Conservation (phyloP, 2,113 vertebrate species). For the Cygnus buccinator region DNA sequence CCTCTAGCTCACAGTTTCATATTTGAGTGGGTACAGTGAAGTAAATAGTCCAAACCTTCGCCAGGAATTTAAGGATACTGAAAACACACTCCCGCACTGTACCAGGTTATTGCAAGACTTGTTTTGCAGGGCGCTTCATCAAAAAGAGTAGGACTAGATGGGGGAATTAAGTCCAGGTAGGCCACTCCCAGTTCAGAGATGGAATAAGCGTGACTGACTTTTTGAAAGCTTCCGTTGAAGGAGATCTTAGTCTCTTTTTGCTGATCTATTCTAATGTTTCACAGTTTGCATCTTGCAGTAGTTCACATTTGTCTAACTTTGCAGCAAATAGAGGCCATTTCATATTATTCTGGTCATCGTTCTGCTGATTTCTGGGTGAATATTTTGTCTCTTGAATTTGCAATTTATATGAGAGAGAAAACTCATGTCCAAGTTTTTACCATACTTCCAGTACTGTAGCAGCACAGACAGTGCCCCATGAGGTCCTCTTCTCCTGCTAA, state of each 20-base stretch:
- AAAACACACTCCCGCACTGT: accelerated
- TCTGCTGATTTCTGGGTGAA: neutral
- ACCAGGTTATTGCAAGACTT: neutral
- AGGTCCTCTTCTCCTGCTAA: neutral
- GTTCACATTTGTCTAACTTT: neutral
- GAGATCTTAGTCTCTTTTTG: neutral
- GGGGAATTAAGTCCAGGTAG: neutral
- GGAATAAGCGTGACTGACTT: neutral
- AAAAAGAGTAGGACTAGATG: neutral
- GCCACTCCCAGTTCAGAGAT: neutral
- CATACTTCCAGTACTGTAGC: accelerated
- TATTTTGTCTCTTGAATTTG: neutral
- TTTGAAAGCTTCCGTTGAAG: neutral
- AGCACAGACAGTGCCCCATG: neutral
- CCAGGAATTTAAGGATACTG: neutral
- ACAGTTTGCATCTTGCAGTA: neutral
- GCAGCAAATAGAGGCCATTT: neutral
- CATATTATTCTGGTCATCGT: neutral
- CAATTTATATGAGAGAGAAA: neutral
- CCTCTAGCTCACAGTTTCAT: accelerated
- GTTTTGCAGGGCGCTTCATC: neutral
- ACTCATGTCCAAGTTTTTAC: neutral
- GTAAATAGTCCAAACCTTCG: neutral
- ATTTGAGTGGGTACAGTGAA: neutral
- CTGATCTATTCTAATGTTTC: neutral